Percentiles rank a stretch among this genome's conserved stretches.
phyloP scores from a whole-genome alignment of 2,888 invertebrate genomes.

The Oligia latruncula region DNA sequence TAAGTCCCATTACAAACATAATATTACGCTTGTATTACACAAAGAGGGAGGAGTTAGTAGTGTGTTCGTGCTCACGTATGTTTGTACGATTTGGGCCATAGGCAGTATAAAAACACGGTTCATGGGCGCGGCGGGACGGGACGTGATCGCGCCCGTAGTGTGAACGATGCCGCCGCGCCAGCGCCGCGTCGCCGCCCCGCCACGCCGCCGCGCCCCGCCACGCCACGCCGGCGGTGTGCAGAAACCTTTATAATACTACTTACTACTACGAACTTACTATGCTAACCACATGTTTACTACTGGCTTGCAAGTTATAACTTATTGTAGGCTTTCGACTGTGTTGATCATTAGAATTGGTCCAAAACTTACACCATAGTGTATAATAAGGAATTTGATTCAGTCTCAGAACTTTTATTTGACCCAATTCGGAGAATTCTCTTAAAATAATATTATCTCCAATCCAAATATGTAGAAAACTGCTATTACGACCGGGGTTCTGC shows the following conservation, averaged over 20 bases:
- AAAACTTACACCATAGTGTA: background rate
- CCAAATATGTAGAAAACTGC: background rate
- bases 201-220: too few relatives aligned
- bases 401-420: background rate
- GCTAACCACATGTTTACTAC: background rate
- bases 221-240: too few relatives aligned
- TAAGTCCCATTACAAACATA: conserved; percentile 17
- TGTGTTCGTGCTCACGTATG: too few relatives aligned
- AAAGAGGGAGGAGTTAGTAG: background rate
- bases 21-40: background rate
- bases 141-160: too few relatives aligned
- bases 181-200: too few relatives aligned
- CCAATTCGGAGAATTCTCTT: background rate
- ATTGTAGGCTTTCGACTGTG: background rate
- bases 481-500: background rate
- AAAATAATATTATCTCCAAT: background rate
- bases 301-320: background rate
- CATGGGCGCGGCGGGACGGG: too few relatives aligned
- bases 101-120: too few relatives aligned
- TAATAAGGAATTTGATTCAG: background rate
- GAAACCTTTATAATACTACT: background rate
- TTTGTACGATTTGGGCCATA: too few relatives aligned
- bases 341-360: background rate
- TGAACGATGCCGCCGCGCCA: too few relatives aligned
- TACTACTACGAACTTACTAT: background rate